A percentile compares a stretch with the other conserved stretches of the same genome.
Conservation (phyloP, 2,113 vertebrate genomes). For the Uropsilus gracilis region DNA sequence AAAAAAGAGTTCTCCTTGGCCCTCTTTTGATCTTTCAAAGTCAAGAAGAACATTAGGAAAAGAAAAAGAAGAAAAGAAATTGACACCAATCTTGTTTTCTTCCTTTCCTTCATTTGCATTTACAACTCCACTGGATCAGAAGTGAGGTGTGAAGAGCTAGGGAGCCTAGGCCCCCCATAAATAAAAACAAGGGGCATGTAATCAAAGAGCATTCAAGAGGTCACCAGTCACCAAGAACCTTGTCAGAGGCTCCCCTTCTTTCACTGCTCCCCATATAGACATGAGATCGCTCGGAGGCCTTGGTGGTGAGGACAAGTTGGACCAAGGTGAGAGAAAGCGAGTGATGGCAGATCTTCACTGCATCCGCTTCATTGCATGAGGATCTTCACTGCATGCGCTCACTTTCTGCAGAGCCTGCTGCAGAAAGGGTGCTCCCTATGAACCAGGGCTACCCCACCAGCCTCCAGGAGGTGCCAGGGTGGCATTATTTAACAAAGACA, state of each 20-base stretch:
- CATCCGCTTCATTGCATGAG: no score
- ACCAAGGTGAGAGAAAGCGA: not conserved
- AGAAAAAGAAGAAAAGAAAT: constrained; percentile 59
- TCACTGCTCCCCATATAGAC: not conserved
- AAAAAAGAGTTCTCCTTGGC: constrained; percentile 74
- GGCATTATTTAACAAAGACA: not conserved
- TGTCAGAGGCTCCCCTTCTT: not conserved
- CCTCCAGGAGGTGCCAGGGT: not conserved
- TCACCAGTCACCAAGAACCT: not conserved
- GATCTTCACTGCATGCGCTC: not conserved
- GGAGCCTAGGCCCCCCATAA: constrained; percentile 68
- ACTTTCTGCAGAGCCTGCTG: not conserved
- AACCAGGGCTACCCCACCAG: not conserved
- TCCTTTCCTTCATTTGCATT: constrained; percentile 72
- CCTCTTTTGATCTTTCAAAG: constrained; percentile 85
- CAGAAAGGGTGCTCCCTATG: fast-evolving
- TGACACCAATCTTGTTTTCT: constrained; percentile 75
- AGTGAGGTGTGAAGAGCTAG: constrained; percentile 72
- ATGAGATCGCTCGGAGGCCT: not conserved
- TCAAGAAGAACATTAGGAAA: constrained; percentile 66
- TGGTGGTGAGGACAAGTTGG: not conserved
- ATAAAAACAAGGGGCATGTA: constrained; percentile 61
- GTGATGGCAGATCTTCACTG: not conserved
- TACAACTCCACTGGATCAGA: constrained; percentile 76
- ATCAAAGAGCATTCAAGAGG: not conserved